Percentiles rank a stretch among this genome's conserved stretches.
Evolutionary conservation across 2,888 invertebrate species (phyloP).

Genomic region (Dolichopus griseipennis): DNA sequence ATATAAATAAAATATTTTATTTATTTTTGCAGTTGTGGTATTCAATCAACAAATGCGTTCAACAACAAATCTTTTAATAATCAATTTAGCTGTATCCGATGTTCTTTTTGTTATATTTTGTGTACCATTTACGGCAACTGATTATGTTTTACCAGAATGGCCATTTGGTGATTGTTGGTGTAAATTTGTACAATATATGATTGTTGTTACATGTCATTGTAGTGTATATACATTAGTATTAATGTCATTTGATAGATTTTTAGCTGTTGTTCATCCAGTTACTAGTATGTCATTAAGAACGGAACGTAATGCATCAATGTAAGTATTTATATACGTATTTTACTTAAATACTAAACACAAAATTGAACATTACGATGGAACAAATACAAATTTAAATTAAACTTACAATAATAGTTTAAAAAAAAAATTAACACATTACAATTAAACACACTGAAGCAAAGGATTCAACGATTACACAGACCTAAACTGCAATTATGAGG

Average conservation of each 20-base stretch:
- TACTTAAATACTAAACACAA: too few species aligned
- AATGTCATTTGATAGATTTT: conserved; percentile 85
- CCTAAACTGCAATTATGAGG: too few species aligned
- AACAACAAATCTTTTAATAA: conserved; percentile 84
- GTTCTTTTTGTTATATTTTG: conserved; percentile 86
- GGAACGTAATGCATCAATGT: conserved; percentile 64
- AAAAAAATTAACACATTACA: too few species aligned
- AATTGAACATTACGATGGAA: too few species aligned
- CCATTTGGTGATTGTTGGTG: conserved; percentile 87
- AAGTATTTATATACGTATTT: too few species aligned
- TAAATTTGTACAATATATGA: conserved; percentile 75
- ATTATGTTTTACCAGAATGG: conserved; percentile 81
- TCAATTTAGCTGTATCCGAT: conserved; percentile 84
- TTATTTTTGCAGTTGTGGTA: conserved; percentile 55
- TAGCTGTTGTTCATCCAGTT: conserved; percentile 90
- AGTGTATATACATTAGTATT: conserved; percentile 89
- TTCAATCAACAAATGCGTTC: conserved; percentile 87
- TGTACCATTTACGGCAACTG: conserved; percentile 87
- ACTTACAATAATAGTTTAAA: too few species aligned
- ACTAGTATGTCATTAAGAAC: conserved; percentile 78
- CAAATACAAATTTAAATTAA: too few species aligned
- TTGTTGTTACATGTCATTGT: conserved; percentile 85
- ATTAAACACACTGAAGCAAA: too few species aligned
- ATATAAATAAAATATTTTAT: too few species aligned
- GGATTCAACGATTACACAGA: too few species aligned